Evolutionary conservation across 2,888 invertebrate genomes (phyloP), one percentile per base, ranked within the genome.

Genomic region (Choristoneura rosaceana): DNA sequence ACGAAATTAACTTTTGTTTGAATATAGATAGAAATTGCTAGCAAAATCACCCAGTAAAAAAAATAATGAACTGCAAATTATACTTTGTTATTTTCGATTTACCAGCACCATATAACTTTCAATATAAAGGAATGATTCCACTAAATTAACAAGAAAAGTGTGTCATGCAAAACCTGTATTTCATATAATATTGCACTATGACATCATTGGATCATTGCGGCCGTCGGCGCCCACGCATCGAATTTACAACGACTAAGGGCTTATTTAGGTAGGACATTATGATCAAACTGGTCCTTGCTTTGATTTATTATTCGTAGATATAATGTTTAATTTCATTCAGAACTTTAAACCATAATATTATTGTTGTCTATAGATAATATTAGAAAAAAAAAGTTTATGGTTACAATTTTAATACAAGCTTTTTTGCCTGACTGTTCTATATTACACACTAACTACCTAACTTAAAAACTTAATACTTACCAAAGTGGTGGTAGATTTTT

Each of bases 201-300:
- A 81, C 79, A 77, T 80, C 81, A 82, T 59, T 64, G 45, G 67
- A 69, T 74, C 75, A 76, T 74, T 79, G 76, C 75, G 70, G 65
- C 74, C 38, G 38, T 25, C 52, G 69, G 14, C 78, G 75, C 82
- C 82, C 75, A 82, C 82, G 71, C 73, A 17, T 70, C 67, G 64
- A 67, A 74, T 62, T 71, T 68, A 71, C 71, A 71, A 71, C 62
- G 34, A 45, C 71, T 45, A 45, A 68, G 38, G 47, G 69, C 71
- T 71, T 71, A 71, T 63, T 71, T 47, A 62, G 55, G 55, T 69
- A 64, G 58, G 69, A 14, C 58, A 52, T 52, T 69, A 47, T 45
- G 43, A n/a, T 4, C 43, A 58, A 64, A 64, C 63, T 34, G 63
- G 69, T 58, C 55, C 33, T 38, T 45, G 34, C 47, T 17, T 64